Evolutionary conservation across 2,888 invertebrate species (phyloP), one percentile per base, ranked within the genome.

Genomic region (Stegophylla sp.): DNA sequence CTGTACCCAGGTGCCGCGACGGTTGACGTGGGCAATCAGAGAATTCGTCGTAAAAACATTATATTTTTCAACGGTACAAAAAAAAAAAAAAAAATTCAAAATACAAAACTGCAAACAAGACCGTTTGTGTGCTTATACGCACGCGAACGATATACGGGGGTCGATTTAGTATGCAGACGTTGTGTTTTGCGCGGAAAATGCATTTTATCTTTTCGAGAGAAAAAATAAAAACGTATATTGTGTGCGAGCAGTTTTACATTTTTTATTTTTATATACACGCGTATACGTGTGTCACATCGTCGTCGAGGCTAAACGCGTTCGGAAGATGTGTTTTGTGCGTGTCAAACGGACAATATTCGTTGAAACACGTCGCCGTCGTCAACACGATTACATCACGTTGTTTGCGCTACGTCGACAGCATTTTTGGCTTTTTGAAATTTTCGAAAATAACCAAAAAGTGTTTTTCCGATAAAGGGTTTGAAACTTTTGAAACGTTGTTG

Each of bases 161-260:
- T 34, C 34, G 34, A 7, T 75, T 75, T 74, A 74, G 74, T 74
- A 74, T 74, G 74, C 74, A 63, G 17, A 4, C 48, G 74, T 51
- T 63, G 74, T 74, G 48, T 51, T 28, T 61, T 34, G 28, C 28
- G 45, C 15, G 20, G 74, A n/a, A 43, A 63, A 48, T 63, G 74
- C 74, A 74, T 74, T 74, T 63, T 74, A 48, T 63, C 48, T 63
- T 34, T 51, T 75, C 15, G 28, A 12, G 59, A 10, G 13, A 72
- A 43, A 23, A 28, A 17, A n/a, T n/a, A 48, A 41, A 43, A 28
- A 43, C 3, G 12, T 43, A 20, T 43, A 13, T 9, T 48, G 7
- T 51, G 34, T 59, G 26, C 17, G 26, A n/a, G n/a, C n/a, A n/a
- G n/a, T 63, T 64, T 64, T 15, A 20, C 34, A 7, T 34, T 34